A percentile compares a stretch with the other conserved stretches of the same genome.
phyloP scores from a whole-genome alignment of 2,797 vertebrate species.

The Oryzias sinensis region DNA sequence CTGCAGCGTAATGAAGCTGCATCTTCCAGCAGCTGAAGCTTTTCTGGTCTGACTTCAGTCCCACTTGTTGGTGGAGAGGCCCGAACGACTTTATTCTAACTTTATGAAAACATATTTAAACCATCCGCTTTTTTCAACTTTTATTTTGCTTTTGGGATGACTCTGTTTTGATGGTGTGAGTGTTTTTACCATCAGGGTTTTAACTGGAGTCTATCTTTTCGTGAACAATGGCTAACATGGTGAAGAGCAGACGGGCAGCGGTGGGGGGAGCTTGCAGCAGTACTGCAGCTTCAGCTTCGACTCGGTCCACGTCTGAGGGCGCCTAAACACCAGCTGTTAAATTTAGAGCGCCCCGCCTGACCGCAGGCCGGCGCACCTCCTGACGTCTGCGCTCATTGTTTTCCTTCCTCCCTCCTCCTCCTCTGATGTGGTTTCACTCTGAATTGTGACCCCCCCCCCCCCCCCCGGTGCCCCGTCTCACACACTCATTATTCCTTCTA shows the following conservation, averaged over 20 bases:
- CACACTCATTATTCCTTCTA: constrained; percentile 17
- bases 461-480: constrained; percentile 2
- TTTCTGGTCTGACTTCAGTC: too few species aligned
- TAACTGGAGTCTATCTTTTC: too few species aligned
- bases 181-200: too few species aligned
- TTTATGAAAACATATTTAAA: too few species aligned
- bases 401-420: constrained; percentile 12
- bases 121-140: too few species aligned
- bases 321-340: constrained; percentile 60
- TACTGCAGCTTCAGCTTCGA: constrained; percentile 48
- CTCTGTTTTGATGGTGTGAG: too few species aligned
- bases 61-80: too few species aligned
- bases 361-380: constrained; percentile 53
- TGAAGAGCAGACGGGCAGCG: constrained; percentile 16
- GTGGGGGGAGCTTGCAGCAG: constrained; percentile 53
- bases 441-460: constrained; percentile 8
- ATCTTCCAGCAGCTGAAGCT: too few species aligned
- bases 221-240: too few species aligned
- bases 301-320: constrained; percentile 43
- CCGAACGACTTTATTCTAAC: too few species aligned
- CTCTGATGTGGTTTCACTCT: constrained; percentile 23
- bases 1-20: too few species aligned
- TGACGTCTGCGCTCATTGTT: constrained; percentile 35
- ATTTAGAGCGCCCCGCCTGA: constrained; percentile 52
- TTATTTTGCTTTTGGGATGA: too few species aligned